Evolutionary conservation across 2,113 vertebrate genomes (phyloP).

Genomic region (Condylura cristata): DNA sequence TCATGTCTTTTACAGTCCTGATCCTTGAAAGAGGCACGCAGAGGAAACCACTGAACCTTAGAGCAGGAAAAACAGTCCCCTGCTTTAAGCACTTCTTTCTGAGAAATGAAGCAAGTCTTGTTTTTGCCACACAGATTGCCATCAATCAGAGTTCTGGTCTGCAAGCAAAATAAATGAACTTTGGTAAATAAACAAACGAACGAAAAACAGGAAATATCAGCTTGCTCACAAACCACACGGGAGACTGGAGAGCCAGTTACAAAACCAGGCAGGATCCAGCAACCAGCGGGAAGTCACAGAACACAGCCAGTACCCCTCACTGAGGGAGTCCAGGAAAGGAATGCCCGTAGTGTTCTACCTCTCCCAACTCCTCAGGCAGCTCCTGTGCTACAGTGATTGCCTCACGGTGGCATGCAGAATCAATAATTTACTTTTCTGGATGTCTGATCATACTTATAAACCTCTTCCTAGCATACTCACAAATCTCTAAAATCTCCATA

Average conservation of each 20-base stretch:
- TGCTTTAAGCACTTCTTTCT: neutral
- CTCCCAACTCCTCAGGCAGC: neutral
- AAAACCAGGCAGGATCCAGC: too few species aligned
- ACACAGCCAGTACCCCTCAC: neutral
- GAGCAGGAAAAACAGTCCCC: neutral
- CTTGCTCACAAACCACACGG: neutral
- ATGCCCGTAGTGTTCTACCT: neutral
- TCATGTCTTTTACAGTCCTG: neutral
- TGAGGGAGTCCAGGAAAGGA: too few species aligned
- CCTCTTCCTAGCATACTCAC: too few species aligned
- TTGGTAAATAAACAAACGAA: neutral
- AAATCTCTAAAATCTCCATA: neutral
- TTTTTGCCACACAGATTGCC: neutral
- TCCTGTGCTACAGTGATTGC: too few species aligned
- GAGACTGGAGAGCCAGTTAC: neutral
- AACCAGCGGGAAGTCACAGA: neutral
- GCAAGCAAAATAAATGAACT: neutral
- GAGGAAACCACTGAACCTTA: neutral
- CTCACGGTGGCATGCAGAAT: neutral
- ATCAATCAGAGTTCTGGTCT: neutral
- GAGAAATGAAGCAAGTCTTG: neutral
- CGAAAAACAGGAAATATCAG: neutral
- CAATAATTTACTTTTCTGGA: neutral
- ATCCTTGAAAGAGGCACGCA: neutral
- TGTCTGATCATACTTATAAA: neutral